Conservation (phyloP, 2,797 vertebrate genomes). For the Decapterus maruadsi region DNA sequence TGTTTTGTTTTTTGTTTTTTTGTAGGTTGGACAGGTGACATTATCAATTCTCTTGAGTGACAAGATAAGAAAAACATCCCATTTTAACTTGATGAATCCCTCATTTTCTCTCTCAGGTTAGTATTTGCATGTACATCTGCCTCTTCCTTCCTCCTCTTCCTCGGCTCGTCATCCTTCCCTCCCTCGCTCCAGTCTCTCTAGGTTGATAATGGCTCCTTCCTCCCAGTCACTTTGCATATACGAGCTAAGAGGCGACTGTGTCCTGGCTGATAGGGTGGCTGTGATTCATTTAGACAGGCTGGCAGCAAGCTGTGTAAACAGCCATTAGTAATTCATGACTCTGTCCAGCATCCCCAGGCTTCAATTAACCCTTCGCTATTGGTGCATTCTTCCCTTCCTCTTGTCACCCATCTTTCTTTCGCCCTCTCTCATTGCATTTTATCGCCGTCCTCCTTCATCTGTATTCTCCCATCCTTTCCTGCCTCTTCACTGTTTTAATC, state of each 20-base stretch:
- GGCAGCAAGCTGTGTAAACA: slow-evolving; percentile 84
- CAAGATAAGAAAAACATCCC: slow-evolving; percentile 40
- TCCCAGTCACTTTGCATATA: slow-evolving; percentile 48
- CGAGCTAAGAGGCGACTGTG: slow-evolving; percentile 61
- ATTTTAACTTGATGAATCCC: slow-evolving; percentile 46
- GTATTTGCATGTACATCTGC: slow-evolving; percentile 40
- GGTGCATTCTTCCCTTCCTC: slow-evolving; percentile 54
- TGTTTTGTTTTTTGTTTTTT: not conserved
- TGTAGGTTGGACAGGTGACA: slow-evolving; percentile 39
- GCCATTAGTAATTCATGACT: slow-evolving; percentile 85
- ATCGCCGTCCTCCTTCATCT: slow-evolving; percentile 52
- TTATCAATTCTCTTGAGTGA: slow-evolving; percentile 37
- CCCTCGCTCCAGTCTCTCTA: slow-evolving; percentile 34
- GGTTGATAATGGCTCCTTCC: slow-evolving; percentile 53
- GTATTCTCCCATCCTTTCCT: slow-evolving; percentile 38
- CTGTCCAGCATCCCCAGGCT: slow-evolving; percentile 76
- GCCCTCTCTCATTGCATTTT: slow-evolving; percentile 39
- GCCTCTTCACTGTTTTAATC: slow-evolving; percentile 38
- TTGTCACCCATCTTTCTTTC: slow-evolving; percentile 36
- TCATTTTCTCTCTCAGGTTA: slow-evolving; percentile 27
- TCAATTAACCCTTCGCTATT: slow-evolving; percentile 81
- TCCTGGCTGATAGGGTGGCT: slow-evolving; percentile 67
- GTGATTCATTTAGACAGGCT: slow-evolving; percentile 81
- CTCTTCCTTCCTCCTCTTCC: slow-evolving; percentile 22
- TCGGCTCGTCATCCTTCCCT: slow-evolving; percentile 47